Conservation (phyloP, 2,113 vertebrate genomes). For the Prochilodus magdalenae region DNA sequence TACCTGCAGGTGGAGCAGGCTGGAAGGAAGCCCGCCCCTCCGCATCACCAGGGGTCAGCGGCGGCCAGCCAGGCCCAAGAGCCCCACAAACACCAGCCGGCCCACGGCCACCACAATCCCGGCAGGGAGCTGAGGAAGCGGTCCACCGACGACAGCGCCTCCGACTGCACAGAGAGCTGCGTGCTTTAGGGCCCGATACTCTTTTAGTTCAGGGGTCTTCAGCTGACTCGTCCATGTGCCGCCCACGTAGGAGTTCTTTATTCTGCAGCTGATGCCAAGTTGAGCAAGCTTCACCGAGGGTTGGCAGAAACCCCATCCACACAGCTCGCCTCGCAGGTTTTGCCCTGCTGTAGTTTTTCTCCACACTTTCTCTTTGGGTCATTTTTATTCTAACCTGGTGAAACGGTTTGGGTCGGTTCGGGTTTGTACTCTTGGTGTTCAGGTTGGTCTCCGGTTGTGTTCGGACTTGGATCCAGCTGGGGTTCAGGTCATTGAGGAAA, state of each 20-base stretch:
- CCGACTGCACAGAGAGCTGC: slow-evolving; percentile 84
- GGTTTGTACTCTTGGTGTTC: no score
- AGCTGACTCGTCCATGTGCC: background rate
- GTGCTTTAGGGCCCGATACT: slow-evolving; percentile 72
- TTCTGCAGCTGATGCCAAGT: background rate
- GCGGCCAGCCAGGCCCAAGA: slow-evolving; percentile 59
- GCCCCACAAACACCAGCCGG: slow-evolving; percentile 80
- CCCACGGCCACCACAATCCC: slow-evolving; percentile 73
- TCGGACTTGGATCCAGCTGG: no score
- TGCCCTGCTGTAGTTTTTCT: no score
- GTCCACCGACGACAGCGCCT: slow-evolving; percentile 75
- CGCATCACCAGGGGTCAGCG: slow-evolving; percentile 80
- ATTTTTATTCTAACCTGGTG: no score
- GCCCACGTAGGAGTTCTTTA: background rate
- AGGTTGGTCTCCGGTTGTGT: no score
- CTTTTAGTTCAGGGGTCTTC: background rate
- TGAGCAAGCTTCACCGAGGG: background rate
- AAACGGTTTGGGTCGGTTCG: no score
- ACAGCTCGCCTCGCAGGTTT: no score
- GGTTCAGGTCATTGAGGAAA: no score
- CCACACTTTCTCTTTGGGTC: no score
- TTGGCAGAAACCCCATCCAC: background rate
- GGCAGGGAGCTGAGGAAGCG: slow-evolving; percentile 89
- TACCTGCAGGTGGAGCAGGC: slow-evolving; percentile 91
- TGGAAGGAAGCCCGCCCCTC: slow-evolving; percentile 67